phyloP scores from a whole-genome alignment of 2,113 vertebrate species.

The Sinocyclocheilus anshuiensis region DNA sequence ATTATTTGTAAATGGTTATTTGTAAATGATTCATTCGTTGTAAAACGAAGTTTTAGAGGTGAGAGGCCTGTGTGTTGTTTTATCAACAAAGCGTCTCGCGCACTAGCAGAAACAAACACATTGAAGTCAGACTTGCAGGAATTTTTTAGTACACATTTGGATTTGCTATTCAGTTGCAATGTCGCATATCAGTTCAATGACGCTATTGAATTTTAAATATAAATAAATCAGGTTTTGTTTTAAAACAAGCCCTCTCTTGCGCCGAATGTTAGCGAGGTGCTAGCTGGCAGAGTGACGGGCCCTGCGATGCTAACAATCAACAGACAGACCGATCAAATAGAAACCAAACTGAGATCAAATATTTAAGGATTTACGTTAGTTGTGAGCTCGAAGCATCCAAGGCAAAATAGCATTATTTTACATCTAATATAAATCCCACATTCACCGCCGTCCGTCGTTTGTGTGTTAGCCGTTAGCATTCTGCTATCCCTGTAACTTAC shows the following conservation, averaged over 20 bases:
- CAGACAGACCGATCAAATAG: neutral
- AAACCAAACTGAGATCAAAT: slow-evolving; percentile 33
- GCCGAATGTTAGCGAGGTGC: neutral
- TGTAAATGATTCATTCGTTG: neutral
- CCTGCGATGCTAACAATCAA: slow-evolving; percentile 14
- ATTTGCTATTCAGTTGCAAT: neutral
- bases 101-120: neutral
- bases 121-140: too few species aligned
- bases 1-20: neutral
- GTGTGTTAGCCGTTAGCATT: slow-evolving; percentile 17
- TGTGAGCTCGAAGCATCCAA: neutral
- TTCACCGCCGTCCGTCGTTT: neutral
- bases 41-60: slow-evolving; percentile 27
- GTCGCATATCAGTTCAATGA: neutral
- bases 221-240: neutral
- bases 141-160: neutral
- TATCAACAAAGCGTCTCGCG: slow-evolving; percentile 45
- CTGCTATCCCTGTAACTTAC: neutral
- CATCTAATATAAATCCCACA: neutral
- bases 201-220: neutral
- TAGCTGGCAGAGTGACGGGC: slow-evolving; percentile 25
- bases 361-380: neutral
- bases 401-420: neutral
- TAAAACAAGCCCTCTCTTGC: neutral
- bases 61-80: slow-evolving; percentile 46